Evolutionary conservation across 2,888 invertebrate genomes (phyloP).

Genomic region (Rhingia rostrata): DNA sequence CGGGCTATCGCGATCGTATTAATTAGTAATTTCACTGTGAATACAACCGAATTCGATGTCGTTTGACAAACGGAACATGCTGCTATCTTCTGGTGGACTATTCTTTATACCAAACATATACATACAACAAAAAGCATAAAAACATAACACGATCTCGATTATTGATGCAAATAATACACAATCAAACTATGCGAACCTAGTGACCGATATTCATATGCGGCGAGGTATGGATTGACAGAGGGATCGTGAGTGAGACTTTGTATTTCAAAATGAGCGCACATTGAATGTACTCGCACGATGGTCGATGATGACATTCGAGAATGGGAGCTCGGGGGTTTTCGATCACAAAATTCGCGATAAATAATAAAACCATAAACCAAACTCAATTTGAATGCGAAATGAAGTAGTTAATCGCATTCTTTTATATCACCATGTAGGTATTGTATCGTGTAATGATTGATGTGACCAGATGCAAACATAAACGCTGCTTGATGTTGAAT

Average conservation of each 20-base stretch:
- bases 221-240: constrained; percentile 56
- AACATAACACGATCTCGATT: constrained; percentile 64
- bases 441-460: constrained; percentile 32
- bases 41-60: constrained; percentile 67
- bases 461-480: constrained; percentile 35
- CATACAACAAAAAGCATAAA: constrained; percentile 19
- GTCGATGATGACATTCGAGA: not conserved
- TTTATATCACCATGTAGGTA: constrained; percentile 45
- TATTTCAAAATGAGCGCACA: constrained; percentile 18
- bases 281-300: constrained; percentile 12
- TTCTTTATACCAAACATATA: constrained; percentile 22
- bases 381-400: constrained; percentile 68
- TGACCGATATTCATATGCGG: constrained; percentile 72
- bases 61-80: constrained; percentile 59
- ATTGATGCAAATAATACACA: constrained; percentile 58
- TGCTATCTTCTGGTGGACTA: constrained; percentile 27
- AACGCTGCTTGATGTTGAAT: constrained; percentile 17
- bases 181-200: constrained; percentile 66
- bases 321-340: constrained; percentile 18
- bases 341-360: constrained; percentile 69
- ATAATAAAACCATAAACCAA: constrained; percentile 65
- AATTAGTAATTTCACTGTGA: constrained; percentile 70
- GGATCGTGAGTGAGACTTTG: constrained; percentile 39
- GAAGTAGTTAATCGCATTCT: constrained; percentile 28
- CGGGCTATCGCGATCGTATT: constrained; percentile 60